These are phyloP conservation scores for Ptilodon capucinus DNA, from an alignment of 2,888 invertebrate species.

Conservation along the genomic window DNA sequence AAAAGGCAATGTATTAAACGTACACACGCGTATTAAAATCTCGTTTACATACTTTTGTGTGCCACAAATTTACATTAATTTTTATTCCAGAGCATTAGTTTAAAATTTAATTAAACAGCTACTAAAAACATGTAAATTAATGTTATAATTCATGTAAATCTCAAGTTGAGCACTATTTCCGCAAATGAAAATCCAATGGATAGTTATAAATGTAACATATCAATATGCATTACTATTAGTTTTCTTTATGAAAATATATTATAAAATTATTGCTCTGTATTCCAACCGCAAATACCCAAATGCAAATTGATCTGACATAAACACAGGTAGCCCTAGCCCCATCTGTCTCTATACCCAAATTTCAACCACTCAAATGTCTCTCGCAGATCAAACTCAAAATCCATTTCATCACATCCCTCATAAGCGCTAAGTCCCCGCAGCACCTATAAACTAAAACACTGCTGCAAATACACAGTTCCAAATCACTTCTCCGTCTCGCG, in stretches of 20 bases:
- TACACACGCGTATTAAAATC: neutral
- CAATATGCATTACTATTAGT: too few species aligned
- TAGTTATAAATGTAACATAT: too few species aligned
- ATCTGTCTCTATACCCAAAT: slow-evolving; percentile 44
- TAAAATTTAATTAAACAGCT: neutral
- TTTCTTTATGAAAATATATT: neutral
- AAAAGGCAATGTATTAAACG: slow-evolving; percentile 16
- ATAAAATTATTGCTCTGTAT: neutral
- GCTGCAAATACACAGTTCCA: slow-evolving; percentile 62
- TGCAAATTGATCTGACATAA: slow-evolving; percentile 29
- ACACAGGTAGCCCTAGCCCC: slow-evolving; percentile 30
- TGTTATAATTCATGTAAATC: neutral
- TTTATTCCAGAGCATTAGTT: too few species aligned
- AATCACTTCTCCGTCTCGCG: slow-evolving; percentile 41
- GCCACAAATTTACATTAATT: neutral
- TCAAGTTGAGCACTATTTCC: neutral
- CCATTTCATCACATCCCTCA: slow-evolving; percentile 69
- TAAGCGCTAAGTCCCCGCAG: slow-evolving; percentile 58
- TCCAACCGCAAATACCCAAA: slow-evolving; percentile 16
- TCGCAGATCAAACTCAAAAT: slow-evolving; percentile 61
- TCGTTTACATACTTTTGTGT: neutral
- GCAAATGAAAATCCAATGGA: neutral
- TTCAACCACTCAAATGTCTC: slow-evolving; percentile 68
- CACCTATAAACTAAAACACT: slow-evolving; percentile 69
- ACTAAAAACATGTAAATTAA: too few species aligned